Percentiles rank a stretch among this genome's conserved stretches.
phyloP scores from a whole-genome alignment of 2,797 vertebrate genomes.

The Myotis myotis region DNA sequence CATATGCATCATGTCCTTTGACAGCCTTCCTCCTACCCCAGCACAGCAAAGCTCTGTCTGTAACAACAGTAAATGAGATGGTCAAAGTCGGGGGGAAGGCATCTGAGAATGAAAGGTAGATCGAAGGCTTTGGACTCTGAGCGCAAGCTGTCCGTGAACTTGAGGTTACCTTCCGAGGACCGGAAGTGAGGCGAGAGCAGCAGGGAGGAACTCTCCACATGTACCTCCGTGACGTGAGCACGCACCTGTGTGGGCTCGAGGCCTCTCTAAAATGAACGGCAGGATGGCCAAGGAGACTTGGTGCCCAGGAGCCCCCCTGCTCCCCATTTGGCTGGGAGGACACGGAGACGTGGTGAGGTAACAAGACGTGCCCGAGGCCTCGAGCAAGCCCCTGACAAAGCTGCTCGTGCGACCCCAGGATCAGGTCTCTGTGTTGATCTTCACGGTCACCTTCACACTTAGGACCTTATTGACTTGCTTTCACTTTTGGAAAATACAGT shows the following conservation, averaged over 20 bases:
- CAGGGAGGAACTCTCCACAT: background rate
- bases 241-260: background rate
- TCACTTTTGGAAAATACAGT: slow-evolving; percentile 46
- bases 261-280: slow-evolving; percentile 55
- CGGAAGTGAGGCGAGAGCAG: background rate
- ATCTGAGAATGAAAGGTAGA: slow-evolving; percentile 66
- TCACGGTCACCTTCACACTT: background rate
- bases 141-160: slow-evolving; percentile 28
- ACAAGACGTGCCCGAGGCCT: background rate
- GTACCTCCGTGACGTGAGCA: background rate
- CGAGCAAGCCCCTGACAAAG: background rate
- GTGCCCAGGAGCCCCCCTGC: background rate
- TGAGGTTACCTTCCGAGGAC: slow-evolving; percentile 18
- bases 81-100: slow-evolving; percentile 22
- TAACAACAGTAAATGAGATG: background rate
- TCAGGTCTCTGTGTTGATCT: background rate
- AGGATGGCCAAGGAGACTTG: background rate
- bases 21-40: background rate
- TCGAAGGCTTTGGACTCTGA: slow-evolving; percentile 62
- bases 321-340: slow-evolving; percentile 25
- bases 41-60: background rate
- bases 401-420: background rate
- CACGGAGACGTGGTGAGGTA: slow-evolving; percentile 14
- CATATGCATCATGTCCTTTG: background rate
- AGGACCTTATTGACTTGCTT: slow-evolving; percentile 17